Percentiles rank a stretch among this genome's conserved stretches.
Conservation (phyloP, 2,113 vertebrate species). For the Hemibagrus wyckioides region DNA sequence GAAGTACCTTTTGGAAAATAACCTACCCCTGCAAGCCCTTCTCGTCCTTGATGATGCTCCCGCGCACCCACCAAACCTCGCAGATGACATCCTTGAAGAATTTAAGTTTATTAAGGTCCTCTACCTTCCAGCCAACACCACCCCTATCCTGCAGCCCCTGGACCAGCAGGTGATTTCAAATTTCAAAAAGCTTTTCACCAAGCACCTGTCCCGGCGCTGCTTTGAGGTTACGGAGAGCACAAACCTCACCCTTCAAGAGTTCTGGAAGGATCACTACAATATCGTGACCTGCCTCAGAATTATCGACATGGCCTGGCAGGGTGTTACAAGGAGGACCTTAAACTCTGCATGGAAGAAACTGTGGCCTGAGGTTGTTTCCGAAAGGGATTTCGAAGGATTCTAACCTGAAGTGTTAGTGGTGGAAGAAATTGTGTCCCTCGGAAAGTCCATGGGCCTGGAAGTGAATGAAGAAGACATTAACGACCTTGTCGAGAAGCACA, state of each 20-base stretch:
- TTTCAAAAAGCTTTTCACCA: neutral
- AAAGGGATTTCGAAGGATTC: too few relatives aligned
- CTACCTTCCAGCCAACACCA: neutral
- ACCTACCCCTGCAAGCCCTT: neutral
- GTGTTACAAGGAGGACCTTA: neutral
- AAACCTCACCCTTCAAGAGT: neutral
- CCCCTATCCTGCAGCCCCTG: neutral
- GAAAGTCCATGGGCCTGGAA: neutral
- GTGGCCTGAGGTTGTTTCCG: neutral
- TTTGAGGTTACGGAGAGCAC: neutral
- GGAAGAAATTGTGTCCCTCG: conserved; percentile 9
- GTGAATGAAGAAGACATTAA: neutral
- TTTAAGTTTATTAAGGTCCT: neutral
- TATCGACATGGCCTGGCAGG: neutral
- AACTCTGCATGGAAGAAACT: neutral
- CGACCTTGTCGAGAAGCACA: neutral
- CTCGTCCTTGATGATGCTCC: conserved; percentile 1
- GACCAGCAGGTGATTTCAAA: neutral
- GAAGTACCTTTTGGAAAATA: neutral
- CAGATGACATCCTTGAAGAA: neutral
- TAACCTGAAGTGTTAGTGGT: neutral
- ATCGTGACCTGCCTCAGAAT: neutral
- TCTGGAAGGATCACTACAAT: neutral
- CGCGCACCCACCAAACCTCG: neutral
- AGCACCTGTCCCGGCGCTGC: neutral